These are phyloP conservation scores for Typhlichthys subterraneus DNA, from an alignment of 2,797 vertebrate genomes.

Conservation along the genomic window DNA sequence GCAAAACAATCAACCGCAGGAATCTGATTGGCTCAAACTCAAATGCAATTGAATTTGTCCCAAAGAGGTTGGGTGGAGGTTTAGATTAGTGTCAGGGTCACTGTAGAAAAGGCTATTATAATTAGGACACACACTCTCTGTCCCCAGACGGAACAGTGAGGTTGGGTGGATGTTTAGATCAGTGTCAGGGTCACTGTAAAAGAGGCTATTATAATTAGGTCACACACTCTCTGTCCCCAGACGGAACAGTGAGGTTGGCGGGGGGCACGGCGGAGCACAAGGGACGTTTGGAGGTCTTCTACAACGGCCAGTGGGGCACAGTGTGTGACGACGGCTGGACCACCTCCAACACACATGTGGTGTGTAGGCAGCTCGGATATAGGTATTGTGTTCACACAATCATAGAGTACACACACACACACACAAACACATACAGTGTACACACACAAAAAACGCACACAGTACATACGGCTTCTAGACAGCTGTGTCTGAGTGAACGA, in stretches of 20 bases:
- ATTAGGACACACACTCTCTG: background rate
- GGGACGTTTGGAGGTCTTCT: constrained; percentile 89
- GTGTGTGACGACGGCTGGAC: constrained; percentile 94
- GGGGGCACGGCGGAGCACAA: constrained; percentile 81
- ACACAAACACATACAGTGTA: background rate
- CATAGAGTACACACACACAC: background rate
- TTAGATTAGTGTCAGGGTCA: no score
- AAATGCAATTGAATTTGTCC: no score
- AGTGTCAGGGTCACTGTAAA: no score
- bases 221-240: constrained; percentile 61
- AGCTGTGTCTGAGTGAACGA: no score
- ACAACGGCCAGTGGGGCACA: constrained; percentile 89
- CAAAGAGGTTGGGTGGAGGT: no score
- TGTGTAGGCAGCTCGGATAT: constrained; percentile 92
- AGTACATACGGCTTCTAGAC: background rate
- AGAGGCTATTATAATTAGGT: background rate
- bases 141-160: constrained; percentile 85
- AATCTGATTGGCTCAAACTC: no score
- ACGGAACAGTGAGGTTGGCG: constrained; percentile 84
- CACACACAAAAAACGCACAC: no score
- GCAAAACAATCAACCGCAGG: no score
- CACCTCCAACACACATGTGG: constrained; percentile 86
- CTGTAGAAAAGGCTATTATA: background rate
- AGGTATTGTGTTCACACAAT: constrained; percentile 75
- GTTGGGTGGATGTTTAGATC: constrained; percentile 50